A percentile compares a stretch with the other conserved stretches of the same genome.
Conservation (phyloP, 2,113 vertebrate genomes). For the Himantopus leucocephalus region DNA sequence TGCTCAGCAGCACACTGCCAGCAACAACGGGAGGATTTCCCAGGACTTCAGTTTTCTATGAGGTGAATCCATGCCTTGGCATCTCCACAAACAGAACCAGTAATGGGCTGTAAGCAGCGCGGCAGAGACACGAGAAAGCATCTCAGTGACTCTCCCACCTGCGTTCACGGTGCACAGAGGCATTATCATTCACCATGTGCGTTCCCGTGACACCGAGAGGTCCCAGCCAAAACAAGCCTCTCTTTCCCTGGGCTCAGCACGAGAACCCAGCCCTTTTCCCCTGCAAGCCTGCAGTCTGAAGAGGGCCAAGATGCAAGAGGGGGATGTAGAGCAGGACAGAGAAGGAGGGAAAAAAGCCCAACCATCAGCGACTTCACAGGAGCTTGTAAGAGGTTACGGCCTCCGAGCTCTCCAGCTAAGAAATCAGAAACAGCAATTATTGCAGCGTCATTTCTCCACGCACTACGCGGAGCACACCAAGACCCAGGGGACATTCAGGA, state of each 20-base stretch:
- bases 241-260: background rate
- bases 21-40: background rate
- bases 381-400: fast-evolving
- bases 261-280: background rate
- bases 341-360: background rate
- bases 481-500: background rate
- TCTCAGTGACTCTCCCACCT: background rate
- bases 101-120: background rate
- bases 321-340: background rate
- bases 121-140: background rate
- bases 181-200: background rate
- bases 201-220: background rate
- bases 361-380: background rate
- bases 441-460: background rate
- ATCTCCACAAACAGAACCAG: background rate
- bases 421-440: background rate
- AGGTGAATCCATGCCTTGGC: background rate
- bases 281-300: background rate
- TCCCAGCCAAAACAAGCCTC: background rate
- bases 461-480: fast-evolving
- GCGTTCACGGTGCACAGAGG: fast-evolving
- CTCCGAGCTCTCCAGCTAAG: background rate
- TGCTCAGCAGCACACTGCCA: background rate
- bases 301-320: background rate
- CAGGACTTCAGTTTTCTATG: background rate